phyloP scores from a whole-genome alignment of 2,113 vertebrate genomes.

The Chionis minor region DNA sequence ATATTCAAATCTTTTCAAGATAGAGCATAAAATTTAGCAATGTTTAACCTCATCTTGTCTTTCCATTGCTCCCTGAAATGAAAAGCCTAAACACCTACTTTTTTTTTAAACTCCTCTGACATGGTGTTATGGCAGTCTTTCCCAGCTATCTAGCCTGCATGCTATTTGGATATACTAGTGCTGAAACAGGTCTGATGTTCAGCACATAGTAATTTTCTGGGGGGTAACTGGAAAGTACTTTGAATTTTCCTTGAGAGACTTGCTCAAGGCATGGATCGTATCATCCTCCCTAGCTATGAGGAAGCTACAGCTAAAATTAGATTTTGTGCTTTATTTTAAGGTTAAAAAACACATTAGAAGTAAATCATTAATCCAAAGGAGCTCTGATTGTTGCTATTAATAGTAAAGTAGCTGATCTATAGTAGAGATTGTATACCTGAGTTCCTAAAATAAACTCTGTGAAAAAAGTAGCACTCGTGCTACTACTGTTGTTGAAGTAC shows the following conservation, averaged over 20 bases:
- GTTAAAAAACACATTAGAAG: constrained; percentile 39
- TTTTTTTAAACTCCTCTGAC: background rate
- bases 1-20: background rate
- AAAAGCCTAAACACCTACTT: background rate
- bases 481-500: background rate
- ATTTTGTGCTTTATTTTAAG: constrained; percentile 29
- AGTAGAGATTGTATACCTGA: background rate
- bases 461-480: background rate
- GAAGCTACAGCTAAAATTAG: constrained; percentile 21
- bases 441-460: constrained; percentile 32
- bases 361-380: constrained; percentile 45
- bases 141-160: background rate
- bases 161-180: background rate
- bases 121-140: background rate
- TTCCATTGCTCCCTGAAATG: background rate
- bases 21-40: background rate
- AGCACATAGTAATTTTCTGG: background rate
- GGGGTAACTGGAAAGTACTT: background rate
- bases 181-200: background rate
- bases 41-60: background rate
- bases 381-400: constrained; percentile 28
- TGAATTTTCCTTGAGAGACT: background rate
- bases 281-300: background rate
- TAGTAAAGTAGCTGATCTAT: constrained; percentile 35
- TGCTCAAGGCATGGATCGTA: constrained; percentile 18